Evolutionary conservation across 2,797 vertebrate genomes (phyloP).

Genomic region (Sus cebifrons): DNA sequence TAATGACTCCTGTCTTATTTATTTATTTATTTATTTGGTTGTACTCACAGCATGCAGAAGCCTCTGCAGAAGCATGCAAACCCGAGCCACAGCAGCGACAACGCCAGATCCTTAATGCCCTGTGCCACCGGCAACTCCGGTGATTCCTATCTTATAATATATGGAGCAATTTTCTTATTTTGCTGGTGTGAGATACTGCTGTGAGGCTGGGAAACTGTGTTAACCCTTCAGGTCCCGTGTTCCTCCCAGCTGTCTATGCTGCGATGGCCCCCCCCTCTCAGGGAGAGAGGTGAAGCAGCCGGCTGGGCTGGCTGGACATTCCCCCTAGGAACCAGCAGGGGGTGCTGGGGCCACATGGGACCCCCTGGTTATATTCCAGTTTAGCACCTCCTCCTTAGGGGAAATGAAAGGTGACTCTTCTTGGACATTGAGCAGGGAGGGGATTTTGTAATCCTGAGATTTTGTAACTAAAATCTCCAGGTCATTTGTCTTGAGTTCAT

Average conservation of each 20-base stretch:
- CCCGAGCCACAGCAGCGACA: too few relatives aligned
- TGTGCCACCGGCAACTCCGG: too few relatives aligned
- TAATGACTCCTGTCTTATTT: not conserved
- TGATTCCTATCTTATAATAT: not conserved
- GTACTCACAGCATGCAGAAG: too few relatives aligned
- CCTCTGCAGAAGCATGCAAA: too few relatives aligned
- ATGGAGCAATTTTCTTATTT: not conserved
- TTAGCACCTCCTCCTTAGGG: too few relatives aligned
- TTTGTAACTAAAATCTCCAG: not conserved
- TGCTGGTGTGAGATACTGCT: not conserved
- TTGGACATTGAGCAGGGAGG: not conserved
- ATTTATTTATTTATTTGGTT: too few relatives aligned
- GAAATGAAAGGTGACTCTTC: not conserved
- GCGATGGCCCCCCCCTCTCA: rapidly evolving
- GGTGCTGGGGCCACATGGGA: constrained; percentile 18
- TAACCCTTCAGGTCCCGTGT: not conserved
- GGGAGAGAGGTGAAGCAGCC: rapidly evolving
- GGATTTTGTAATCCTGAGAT: not conserved
- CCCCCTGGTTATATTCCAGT: rapidly evolving
- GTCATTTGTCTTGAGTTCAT: constrained; percentile 14
- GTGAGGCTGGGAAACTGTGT: not conserved
- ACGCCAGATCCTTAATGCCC: too few relatives aligned
- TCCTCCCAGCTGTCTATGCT: not conserved
- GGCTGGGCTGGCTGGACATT: not conserved
- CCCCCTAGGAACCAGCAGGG: not conserved